These are phyloP conservation scores for Centropus unirufus DNA, from an alignment of 2,113 vertebrate species.

Conservation along the genomic window DNA sequence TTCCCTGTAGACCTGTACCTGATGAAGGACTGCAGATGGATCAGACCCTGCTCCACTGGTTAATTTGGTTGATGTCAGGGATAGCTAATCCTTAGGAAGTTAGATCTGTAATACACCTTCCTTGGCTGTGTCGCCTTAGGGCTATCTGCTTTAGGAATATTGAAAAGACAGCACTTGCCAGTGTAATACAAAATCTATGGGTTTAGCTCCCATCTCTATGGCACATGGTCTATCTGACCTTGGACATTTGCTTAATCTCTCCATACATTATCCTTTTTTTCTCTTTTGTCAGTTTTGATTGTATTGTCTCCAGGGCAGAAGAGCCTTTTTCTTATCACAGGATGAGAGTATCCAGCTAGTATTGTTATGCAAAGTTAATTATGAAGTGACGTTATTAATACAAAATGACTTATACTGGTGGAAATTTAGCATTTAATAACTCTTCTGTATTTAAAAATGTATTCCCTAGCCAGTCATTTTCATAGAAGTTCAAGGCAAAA, in stretches of 20 bases:
- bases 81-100: neutral
- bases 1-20: neutral
- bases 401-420: neutral
- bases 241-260: neutral
- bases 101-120: neutral
- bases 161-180: neutral
- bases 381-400: conserved; percentile 26
- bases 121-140: neutral
- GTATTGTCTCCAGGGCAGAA: conserved; percentile 14
- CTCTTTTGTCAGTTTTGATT: conserved; percentile 14
- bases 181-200: neutral
- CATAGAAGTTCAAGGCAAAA: neutral
- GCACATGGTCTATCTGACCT: neutral
- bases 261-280: neutral
- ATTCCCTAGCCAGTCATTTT: neutral
- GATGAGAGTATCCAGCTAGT: neutral
- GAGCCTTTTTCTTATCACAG: conserved; percentile 42
- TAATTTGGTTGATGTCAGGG: neutral
- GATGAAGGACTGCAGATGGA: neutral
- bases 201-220: neutral
- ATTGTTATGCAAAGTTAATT: conserved; percentile 52
- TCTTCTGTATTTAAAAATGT: neutral
- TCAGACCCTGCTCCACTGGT: neutral
- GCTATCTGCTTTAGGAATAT: neutral
- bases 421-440: conserved; percentile 7